Evolutionary conservation across 2,113 vertebrate genomes (phyloP), one percentile per base, ranked within the genome.

Genomic region (Lonchura striata): DNA sequence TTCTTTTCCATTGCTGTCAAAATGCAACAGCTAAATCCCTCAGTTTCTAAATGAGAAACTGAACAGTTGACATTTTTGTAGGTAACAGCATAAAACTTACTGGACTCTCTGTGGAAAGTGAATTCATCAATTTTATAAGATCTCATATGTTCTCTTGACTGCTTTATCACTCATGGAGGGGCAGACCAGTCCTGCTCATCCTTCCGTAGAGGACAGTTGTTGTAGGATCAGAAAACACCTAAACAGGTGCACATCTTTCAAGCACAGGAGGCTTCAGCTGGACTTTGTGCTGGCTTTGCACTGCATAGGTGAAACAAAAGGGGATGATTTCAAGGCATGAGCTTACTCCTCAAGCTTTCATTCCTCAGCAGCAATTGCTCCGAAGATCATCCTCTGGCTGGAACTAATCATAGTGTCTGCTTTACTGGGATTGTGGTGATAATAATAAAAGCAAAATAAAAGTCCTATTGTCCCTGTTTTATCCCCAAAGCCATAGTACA

Each of bases 1-100:
- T 70, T 93, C 84, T 94, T 95, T 94, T 77, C 75, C 68, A 24
- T 74, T 7, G 10, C 88, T 94, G 61, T 96, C 90, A 90, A 95
- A 95, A 57, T 4, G 25, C 68, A 79, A 71, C 82, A 86, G 75
- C 87, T 92, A 92, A 95, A 95, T 92, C 64, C 27, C 53, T 39
- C 39, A 39, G 39, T 39, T 39, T 39, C 39, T 39, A 39, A 31
- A 25, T 90, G 49, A 74, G 91, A 77, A 95, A 91, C 44, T 60
- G 60, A 79, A 42, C 25, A 64, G 27, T 33, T 88, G 49, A 89
- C 1, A 0, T 66, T 79, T 89, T 88, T 76, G 75, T 95, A 70
- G 70, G 65, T 77, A 65, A 66, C 13, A 53, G 64, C 11, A 19
- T 88, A 79, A 94, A 95, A 76, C 30, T 87, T 77, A 54, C 52